phyloP scores from a whole-genome alignment of 2,888 invertebrate genomes.

The Cantharis nigra region DNA sequence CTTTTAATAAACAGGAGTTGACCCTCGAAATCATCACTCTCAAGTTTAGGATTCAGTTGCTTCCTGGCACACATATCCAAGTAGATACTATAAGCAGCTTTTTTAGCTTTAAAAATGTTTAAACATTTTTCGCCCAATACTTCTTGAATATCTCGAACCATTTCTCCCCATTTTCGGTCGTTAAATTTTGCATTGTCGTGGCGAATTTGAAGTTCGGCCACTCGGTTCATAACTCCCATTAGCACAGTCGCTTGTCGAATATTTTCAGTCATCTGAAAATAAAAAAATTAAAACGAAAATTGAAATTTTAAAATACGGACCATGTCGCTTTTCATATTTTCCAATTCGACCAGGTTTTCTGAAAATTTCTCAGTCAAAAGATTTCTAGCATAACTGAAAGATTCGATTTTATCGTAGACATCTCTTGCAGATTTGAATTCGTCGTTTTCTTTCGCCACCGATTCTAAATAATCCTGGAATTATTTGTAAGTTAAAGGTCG shows the following conservation, averaged over 20 bases:
- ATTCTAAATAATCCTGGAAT: conserved; percentile 12
- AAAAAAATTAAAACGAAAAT: no score
- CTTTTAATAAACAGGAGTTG: conserved; percentile 16
- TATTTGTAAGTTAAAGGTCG: background rate
- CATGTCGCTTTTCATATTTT: conserved; percentile 5
- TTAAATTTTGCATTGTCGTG: background rate
- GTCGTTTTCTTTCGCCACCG: conserved; percentile 1
- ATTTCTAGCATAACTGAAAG: conserved; percentile 7
- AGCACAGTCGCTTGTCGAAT: conserved; percentile 2
- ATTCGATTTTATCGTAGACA: conserved; percentile 15
- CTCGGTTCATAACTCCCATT: conserved; percentile 11
- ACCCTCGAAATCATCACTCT: conserved; percentile 9
- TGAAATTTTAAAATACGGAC: background rate
- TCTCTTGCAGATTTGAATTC: conserved; percentile 5
- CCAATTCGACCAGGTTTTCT: background rate
- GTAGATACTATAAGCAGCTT: conserved; percentile 8
- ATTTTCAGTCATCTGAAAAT: background rate
- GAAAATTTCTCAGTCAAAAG: background rate
- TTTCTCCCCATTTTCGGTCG: conserved; percentile 9
- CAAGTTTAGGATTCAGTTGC: background rate
- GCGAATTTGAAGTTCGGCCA: conserved; percentile 3
- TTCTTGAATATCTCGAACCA: conserved; percentile 10
- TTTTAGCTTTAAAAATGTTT: conserved; percentile 1
- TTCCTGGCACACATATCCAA: conserved; percentile 9
- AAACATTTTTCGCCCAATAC: background rate